Base-by-base conservation (phyloP, 2,888 invertebrate species). In the Drosophila formosana region DNA sequence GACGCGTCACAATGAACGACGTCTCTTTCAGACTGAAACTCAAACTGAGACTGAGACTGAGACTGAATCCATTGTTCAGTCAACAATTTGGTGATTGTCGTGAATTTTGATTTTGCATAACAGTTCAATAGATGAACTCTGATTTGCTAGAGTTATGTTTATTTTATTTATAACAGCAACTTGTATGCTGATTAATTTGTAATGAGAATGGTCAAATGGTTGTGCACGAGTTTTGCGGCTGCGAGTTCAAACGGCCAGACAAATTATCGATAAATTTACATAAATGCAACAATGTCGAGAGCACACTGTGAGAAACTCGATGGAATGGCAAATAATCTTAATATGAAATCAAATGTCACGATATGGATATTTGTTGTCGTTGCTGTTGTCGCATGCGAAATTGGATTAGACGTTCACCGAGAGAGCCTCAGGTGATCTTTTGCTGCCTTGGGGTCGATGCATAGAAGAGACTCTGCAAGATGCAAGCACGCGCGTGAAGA, bases 291-390 rank as follows among this genome's bases (percentile, higher is more conserved):
- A 62, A 51, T 32, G 30, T 41, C 18, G 18, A 32, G 47, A 26
- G 37, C 37, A n/a, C 39, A 5, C 46, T 58, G 46, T 58, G 47
- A 47, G 30, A 47, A 62, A 50, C 46, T 18, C 28, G 28, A 28
- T 28, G 46, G 8, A 53, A 58, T 61, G 28, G 45, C 32, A 63
- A 65, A 50, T 79, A 78, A 85, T 85, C 89, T 79, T 67, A 72
- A 77, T 82, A 84, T 71, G 61, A 74, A 87, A 85, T 89, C 85
- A 85, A 87, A 82, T 89, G 89, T 85, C 89, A 85, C 89, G 89
- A 85, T 87, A 82, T 76, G 60, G 55, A 75, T 86, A 78, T 80
- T 87, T 71, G 72, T 13, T 56, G 34, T 37, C 50, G 30, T 52
- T 73, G 45, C 23, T 47, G 45, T 47, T 37, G 77, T 73, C 57